Base-by-base conservation (phyloP, 2,113 vertebrate genomes). In the Urocynchramus pylzowi region DNA sequence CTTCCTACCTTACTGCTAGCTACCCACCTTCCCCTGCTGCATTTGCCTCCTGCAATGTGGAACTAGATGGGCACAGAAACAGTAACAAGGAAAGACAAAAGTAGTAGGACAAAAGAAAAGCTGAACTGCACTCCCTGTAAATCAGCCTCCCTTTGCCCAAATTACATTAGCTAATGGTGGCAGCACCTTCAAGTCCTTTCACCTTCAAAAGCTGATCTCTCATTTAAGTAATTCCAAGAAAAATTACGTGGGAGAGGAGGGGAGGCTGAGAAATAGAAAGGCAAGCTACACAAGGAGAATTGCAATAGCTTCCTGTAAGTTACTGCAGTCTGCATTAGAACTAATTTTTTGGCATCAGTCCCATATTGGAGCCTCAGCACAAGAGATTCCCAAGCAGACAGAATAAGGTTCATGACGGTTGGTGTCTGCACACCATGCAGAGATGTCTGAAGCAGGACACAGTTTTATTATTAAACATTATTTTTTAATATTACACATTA, bases 151-250 rank as follows among this genome's bases (percentile, higher is more conserved):
- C 23, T 85, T 73, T 50, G 70, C 28, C 42, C 63, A 84, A 76
- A 95, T 91, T 76, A 45, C 90, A 95, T 96, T 96, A 93, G 93
- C 79, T 97, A 96, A 96, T 90, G 71, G 84, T 45, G n/a, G 57
- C 77, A 84, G 91, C 89, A 95, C 69, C 69, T 87, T 84, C 73
- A 60, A 39, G 21, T 56, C 74, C 49, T 31, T 79, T 96, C 61
- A 93, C 93, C 84, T 96, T 95, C 84, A 94, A 88, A 93, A 93
- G 59, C 68, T 83, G 27, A 64, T 69, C 16, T 87, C 61, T 85
- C 61, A 65, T 50, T 78, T 77, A 90, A 90, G 31, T 60, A 93
- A 94, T 91, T 96, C 68, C 90, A 93, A 88, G 87, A 93, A 94
- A 95, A 87, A 76, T 5, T 8, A 35, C 20, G 42, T 4, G 7